Evolutionary conservation across 2,888 invertebrate species (phyloP).

Genomic region (Ditylenchus weischeri): DNA sequence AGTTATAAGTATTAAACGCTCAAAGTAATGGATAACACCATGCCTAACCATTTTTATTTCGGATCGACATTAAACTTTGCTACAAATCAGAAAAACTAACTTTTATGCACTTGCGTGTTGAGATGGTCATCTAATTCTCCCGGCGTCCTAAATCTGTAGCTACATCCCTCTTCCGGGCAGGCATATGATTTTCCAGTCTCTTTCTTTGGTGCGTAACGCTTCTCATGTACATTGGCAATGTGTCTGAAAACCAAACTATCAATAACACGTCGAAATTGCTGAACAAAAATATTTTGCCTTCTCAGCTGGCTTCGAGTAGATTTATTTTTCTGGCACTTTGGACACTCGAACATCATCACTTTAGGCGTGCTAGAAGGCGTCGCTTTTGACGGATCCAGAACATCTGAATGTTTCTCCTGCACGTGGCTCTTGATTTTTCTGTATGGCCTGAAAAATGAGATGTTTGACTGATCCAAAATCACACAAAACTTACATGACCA

Average conservation of each 20-base stretch:
- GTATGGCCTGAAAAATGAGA: slow-evolving; percentile 9
- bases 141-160: slow-evolving; percentile 34
- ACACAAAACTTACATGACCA: background rate
- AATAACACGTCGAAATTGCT: background rate
- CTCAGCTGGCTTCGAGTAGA: no score
- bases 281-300: no score
- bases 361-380: background rate
- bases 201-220: slow-evolving; percentile 16
- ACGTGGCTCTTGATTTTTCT: slow-evolving; percentile 15
- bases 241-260: slow-evolving; percentile 18
- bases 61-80: no score
- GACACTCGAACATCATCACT: background rate
- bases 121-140: slow-evolving; percentile 42
- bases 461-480: background rate
- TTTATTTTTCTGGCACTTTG: no score
- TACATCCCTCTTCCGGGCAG: slow-evolving; percentile 37
- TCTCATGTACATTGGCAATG: slow-evolving; percentile 31
- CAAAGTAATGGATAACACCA: no score
- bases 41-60: no score
- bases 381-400: slow-evolving; percentile 4
- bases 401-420: slow-evolving; percentile 17
- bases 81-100: background rate
- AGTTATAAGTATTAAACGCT: no score
- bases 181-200: slow-evolving; percentile 20
- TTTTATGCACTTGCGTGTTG: slow-evolving; percentile 34